A percentile compares a stretch with the other conserved stretches of the same genome.
phyloP scores from a whole-genome alignment of 2,888 invertebrate genomes.

The Lordiphosa andalusiaca region DNA sequence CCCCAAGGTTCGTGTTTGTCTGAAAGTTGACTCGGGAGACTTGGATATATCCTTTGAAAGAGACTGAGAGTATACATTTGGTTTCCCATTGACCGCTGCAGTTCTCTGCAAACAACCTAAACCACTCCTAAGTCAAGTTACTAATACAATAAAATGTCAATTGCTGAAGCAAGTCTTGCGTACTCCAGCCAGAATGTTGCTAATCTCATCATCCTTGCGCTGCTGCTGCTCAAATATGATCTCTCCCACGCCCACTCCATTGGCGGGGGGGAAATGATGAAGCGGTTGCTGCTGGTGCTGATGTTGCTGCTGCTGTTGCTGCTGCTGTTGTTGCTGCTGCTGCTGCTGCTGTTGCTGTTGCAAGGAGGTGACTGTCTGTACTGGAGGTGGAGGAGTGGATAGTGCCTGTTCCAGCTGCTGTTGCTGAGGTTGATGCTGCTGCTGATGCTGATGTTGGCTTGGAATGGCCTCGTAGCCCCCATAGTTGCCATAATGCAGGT shows the following conservation, averaged over 20 bases:
- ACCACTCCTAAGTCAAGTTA: conserved; percentile 27
- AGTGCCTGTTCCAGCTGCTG: conserved; percentile 21
- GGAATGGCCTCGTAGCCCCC: conserved; percentile 51
- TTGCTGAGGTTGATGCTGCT: conserved; percentile 17
- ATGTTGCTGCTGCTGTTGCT: conserved; percentile 36
- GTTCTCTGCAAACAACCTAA: conserved; percentile 31
- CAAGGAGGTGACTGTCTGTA: conserved; percentile 37
- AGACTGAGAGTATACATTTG: too few species aligned
- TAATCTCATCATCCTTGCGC: conserved; percentile 92
- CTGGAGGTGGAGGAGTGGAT: conserved; percentile 10
- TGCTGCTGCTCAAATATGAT: conserved; percentile 79
- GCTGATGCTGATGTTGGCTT: conserved; percentile 36
- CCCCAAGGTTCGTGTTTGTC: too few species aligned
- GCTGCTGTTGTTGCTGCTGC: conserved; percentile 35
- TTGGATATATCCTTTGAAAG: too few species aligned
- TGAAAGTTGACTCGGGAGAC: too few species aligned
- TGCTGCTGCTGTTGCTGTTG: conserved; percentile 48
- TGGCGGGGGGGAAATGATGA: conserved; percentile 33
- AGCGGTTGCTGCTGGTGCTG: conserved; percentile 30
- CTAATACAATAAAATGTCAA: conserved; percentile 58
- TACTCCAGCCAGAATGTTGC: conserved; percentile 93
- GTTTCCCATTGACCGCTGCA: background rate
- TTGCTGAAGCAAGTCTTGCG: conserved; percentile 93
- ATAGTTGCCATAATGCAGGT: conserved; percentile 73
- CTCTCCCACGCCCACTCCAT: conserved; percentile 45